Evolutionary conservation across 2,797 vertebrate species (phyloP).

Genomic region (Tragopan temminckii): DNA sequence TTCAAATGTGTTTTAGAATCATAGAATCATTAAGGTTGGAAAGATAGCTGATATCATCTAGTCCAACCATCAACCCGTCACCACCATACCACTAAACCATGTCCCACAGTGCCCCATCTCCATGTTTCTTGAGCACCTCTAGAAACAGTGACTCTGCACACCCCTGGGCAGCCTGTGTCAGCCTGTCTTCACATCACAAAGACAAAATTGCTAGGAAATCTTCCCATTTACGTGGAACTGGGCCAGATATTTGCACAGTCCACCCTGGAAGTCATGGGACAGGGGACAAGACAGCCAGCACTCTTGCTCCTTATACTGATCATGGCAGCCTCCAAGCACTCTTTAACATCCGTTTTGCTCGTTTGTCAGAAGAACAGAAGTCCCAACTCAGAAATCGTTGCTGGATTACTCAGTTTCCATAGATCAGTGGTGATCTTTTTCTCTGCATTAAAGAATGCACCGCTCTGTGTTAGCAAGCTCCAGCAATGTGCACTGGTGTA

Average conservation of each 20-base stretch:
- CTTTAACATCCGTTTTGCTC: background rate
- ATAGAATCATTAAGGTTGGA: too few species aligned
- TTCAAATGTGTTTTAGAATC: background rate
- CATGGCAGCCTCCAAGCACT: background rate
- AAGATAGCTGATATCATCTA: too few species aligned
- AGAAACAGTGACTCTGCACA: too few species aligned
- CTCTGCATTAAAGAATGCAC: background rate
- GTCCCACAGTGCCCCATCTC: too few species aligned
- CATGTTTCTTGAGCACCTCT: too few species aligned
- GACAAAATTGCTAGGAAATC: background rate
- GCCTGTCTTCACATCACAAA: background rate
- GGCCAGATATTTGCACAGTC: background rate
- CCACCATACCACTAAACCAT: too few species aligned
- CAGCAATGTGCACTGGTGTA: background rate
- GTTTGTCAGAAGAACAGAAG: background rate
- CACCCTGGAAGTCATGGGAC: background rate
- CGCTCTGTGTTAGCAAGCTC: background rate
- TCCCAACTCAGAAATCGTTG: background rate
- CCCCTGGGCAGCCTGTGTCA: too few species aligned
- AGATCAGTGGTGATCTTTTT: background rate
- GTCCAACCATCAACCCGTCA: too few species aligned
- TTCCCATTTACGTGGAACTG: background rate
- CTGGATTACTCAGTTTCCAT: background rate
- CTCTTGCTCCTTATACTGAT: background rate
- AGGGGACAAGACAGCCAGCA: background rate